These are phyloP conservation scores for Rattus rattus DNA, from an alignment of 2,113 vertebrate species.

Conservation along the genomic window DNA sequence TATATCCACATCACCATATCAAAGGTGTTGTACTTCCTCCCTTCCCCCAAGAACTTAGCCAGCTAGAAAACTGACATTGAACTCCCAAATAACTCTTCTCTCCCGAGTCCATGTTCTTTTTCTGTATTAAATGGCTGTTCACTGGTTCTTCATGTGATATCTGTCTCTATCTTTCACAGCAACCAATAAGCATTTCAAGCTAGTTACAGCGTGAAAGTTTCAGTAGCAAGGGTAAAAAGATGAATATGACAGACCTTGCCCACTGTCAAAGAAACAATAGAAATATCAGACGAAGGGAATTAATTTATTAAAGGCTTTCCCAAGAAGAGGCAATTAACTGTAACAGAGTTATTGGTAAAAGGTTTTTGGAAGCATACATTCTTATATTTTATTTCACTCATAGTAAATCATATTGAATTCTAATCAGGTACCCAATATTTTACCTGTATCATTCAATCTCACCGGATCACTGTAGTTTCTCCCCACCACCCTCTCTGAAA, in stretches of 20 bases:
- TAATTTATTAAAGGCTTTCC: neutral
- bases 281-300: neutral
- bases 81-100: constrained; percentile 41
- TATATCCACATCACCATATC: constrained; percentile 31
- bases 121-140: constrained; percentile 16
- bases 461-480: neutral
- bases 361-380: neutral
- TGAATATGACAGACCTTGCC: neutral
- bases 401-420: constrained; percentile 33
- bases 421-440: constrained; percentile 18
- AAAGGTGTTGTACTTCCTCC: constrained; percentile 41
- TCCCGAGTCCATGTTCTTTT: neutral
- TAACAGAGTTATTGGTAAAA: constrained; percentile 22
- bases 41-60: neutral
- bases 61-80: constrained; percentile 17
- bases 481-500: neutral
- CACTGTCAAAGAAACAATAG: neutral
- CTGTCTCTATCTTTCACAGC: constrained; percentile 43
- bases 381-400: constrained; percentile 40
- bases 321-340: neutral
- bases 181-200: neutral
- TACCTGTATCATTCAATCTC: neutral
- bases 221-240: neutral
- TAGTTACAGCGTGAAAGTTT: neutral
- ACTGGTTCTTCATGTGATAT: constrained; percentile 11